These are phyloP conservation scores for Aphis gossypii DNA, from an alignment of 1,140 invertebrate genomes.

Conservation along the genomic window DNA sequence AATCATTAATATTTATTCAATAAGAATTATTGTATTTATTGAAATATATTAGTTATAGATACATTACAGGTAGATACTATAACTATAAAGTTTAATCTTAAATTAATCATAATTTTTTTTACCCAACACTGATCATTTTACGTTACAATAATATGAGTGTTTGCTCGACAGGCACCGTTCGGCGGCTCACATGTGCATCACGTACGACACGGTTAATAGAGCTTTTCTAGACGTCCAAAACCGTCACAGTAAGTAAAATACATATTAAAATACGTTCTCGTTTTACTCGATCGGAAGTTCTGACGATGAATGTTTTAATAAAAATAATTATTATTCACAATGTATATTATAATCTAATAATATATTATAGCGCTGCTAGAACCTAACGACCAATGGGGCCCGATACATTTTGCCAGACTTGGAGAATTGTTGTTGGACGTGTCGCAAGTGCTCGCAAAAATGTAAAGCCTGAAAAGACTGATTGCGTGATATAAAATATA, in stretches of 20 bases:
- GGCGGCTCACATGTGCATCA: conserved; percentile 48
- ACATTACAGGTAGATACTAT: not conserved
- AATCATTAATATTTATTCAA: not conserved
- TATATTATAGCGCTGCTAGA: conserved; percentile 72
- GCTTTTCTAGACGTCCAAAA: conserved; percentile 48
- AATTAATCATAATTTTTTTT: not conserved
- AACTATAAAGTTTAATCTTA: not conserved
- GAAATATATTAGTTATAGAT: not conserved
- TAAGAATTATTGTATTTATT: not conserved
- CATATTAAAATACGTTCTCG: not conserved
- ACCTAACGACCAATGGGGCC: conserved; percentile 78
- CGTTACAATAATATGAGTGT: not conserved
- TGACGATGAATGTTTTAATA: not conserved
- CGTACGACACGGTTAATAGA: conserved; percentile 50
- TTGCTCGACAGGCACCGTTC: conserved; percentile 10
- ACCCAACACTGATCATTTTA: not conserved
- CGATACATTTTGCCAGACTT: conserved; percentile 81
- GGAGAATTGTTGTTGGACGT: conserved; percentile 86
- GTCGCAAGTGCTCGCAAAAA: conserved; percentile 81
- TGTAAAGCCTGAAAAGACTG: conserved; percentile 70
- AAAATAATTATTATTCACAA: not conserved
- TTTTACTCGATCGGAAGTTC: not conserved
- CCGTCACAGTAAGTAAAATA: conserved; percentile 36
- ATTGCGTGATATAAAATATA: not conserved
- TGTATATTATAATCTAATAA: not conserved